phyloP scores from a whole-genome alignment of 2,113 vertebrate species.

The Atractosteus spatula region DNA sequence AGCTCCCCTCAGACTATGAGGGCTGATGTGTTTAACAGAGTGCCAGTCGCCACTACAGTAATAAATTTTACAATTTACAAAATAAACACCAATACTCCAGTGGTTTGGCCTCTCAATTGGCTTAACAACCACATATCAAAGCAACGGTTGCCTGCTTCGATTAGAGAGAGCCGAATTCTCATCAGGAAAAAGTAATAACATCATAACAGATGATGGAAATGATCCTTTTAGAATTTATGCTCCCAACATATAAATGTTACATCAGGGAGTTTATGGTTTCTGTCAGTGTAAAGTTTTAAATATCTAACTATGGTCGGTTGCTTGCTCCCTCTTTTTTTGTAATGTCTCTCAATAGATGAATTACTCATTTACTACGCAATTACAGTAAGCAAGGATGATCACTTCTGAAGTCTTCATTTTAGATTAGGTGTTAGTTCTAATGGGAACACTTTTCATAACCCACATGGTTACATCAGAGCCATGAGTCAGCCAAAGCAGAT shows the following conservation, averaged over 20 bases:
- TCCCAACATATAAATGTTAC: neutral
- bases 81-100: neutral
- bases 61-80: slow-evolving; percentile 1
- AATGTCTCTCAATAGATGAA: neutral
- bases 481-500: no score
- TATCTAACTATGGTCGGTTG: no score
- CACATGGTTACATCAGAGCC: no score
- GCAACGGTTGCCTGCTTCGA: neutral
- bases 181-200: neutral
- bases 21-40: slow-evolving; percentile 22
- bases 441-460: no score
- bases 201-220: neutral
- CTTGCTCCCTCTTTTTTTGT: no score
- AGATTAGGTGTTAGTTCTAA: no score
- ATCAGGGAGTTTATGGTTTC: neutral
- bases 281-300: neutral
- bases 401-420: no score
- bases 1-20: neutral
- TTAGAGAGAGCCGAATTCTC: neutral
- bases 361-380: neutral
- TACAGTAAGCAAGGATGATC: no score
- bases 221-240: neutral
- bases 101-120: no score
- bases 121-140: no score
- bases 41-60: neutral